Conservation (phyloP, 2,888 invertebrate species). For the Mechanitis messenoides region DNA sequence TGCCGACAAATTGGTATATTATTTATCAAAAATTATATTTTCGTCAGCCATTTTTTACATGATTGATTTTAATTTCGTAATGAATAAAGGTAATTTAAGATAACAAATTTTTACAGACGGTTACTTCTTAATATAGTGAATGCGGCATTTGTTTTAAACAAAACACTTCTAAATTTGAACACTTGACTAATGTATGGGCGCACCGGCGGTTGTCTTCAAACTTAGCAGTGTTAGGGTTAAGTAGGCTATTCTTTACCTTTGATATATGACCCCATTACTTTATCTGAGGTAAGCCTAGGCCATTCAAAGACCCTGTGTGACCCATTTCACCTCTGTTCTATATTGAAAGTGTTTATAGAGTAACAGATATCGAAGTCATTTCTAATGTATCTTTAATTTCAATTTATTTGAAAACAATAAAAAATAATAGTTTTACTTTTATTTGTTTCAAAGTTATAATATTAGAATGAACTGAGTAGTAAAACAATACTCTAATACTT, state of each 20-base stretch:
- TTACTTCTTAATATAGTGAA: too few relatives aligned
- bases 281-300: constrained; percentile 9
- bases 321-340: constrained; percentile 9
- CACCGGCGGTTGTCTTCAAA: constrained; percentile 7
- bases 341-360: constrained; percentile 18
- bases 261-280: constrained; percentile 19
- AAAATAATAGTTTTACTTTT: too few relatives aligned
- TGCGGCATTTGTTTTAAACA: neutral
- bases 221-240: constrained; percentile 12
- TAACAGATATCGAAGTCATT: constrained; percentile 11
- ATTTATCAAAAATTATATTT: too few relatives aligned
- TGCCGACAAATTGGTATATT: too few relatives aligned
- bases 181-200: constrained; percentile 15
- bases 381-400: constrained; percentile 9
- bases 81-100: too few relatives aligned
- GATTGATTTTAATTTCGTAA: too few relatives aligned
- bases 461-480: too few relatives aligned
- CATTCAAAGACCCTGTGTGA: constrained; percentile 6
- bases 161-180: constrained; percentile 13
- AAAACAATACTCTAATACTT: too few relatives aligned
- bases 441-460: too few relatives aligned
- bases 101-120: too few relatives aligned
- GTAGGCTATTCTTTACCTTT: constrained; percentile 20
- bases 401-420: neutral
- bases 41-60: too few relatives aligned